Evolutionary conservation across 2,113 vertebrate species (phyloP).

Genomic region (Hoplias malabaricus): DNA sequence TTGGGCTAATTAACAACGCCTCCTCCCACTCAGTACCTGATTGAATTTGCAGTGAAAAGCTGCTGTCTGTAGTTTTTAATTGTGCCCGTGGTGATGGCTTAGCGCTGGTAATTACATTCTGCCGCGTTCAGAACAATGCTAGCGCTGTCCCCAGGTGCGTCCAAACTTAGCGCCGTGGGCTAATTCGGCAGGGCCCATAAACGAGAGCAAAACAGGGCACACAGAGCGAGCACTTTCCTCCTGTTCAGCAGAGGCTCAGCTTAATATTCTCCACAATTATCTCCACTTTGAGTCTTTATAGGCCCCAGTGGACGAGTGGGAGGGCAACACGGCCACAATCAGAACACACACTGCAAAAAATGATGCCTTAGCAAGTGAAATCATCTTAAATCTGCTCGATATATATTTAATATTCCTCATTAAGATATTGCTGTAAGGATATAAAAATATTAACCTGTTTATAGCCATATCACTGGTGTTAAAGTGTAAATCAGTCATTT

Average conservation of each 20-base stretch:
- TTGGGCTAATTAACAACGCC: constrained; percentile 91
- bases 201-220: constrained; percentile 84
- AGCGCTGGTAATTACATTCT: constrained; percentile 98
- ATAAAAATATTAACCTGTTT: too few species aligned
- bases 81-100: constrained; percentile 95
- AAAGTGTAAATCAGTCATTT: too few species aligned
- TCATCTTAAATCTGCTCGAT: too few species aligned
- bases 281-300: constrained; percentile 89
- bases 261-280: constrained; percentile 91
- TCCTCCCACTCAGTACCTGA: constrained; percentile 85
- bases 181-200: constrained; percentile 88
- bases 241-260: constrained; percentile 88
- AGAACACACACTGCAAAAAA: constrained; percentile 36
- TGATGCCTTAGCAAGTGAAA: neutral
- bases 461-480: too few species aligned
- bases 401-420: too few species aligned
- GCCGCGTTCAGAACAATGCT: constrained; percentile 82
- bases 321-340: constrained; percentile 49
- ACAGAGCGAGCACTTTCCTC: constrained; percentile 81
- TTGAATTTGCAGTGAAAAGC: constrained; percentile 92
- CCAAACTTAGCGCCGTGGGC: constrained; percentile 91
- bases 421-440: too few species aligned
- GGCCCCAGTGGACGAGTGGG: constrained; percentile 69
- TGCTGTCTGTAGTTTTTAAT: constrained; percentile 98
- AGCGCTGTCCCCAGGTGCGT: constrained; percentile 91